Evolutionary conservation across 2,113 vertebrate species (phyloP), one percentile per base, ranked within the genome.

Genomic region (Bubo blakistoni): DNA sequence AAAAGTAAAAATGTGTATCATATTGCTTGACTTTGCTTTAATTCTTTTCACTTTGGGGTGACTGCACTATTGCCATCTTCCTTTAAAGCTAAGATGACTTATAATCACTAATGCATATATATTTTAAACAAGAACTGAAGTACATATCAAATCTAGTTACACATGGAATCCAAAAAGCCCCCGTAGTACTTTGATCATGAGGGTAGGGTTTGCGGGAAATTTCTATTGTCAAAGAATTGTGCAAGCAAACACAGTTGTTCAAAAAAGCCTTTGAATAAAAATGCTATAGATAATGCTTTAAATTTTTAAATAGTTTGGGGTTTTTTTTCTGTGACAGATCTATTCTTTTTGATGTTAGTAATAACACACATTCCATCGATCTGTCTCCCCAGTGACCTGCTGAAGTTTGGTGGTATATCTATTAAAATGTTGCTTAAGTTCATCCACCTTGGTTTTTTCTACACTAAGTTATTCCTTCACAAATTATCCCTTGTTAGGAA

Each of bases 311-410:
- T 85, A 97, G 93, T 94, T 91, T 86, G 86, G 88, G 13, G 1
- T 54, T 70, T 88, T 89, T 93, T 96, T 96, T 79, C 92, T 95
- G 80, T 94, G 92, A 86, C 96, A 97, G 92, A 95, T 91, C 81
- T 97, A 97, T 97, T 97, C 97, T 97, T 97, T 97, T 98, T 97
- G 94, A 98, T 97, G 95, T 95, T 97, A 97, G 96, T 90, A 92
- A 81, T 97, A 94, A 94, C 97, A 96, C 96, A 93, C 47, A 97
- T 97, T 97, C 94, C 93, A 97, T 96, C 87, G 92, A 97, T 95
- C 95, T 91, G 27, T 79, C 61, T 92, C 96, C 96, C 97, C 46
- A 76, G 7, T 97, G 92, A 81, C 81, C 72, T 81, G 61, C 88
- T 57, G 94, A 95, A 95, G 92, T 97, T 98, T 97, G 94, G 96